Base-by-base conservation (phyloP, 2,113 vertebrate species). In the Melanerpes formicivorus region DNA sequence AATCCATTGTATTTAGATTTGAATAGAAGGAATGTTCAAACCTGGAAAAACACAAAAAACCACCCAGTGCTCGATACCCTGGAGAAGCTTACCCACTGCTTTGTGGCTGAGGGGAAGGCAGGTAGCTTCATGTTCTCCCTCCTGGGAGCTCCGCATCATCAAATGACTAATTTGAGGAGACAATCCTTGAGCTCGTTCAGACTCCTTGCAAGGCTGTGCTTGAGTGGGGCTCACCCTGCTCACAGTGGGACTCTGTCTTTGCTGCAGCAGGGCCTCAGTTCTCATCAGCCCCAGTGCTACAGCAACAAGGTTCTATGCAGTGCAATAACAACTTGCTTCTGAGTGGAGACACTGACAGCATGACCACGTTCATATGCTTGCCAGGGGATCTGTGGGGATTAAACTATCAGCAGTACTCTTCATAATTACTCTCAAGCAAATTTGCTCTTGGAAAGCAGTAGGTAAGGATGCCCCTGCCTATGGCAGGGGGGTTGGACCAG, bases 1-100 rank as follows among this genome's bases (percentile, higher is more conserved):
- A 94, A 5, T 87, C 73, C 76, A 96, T 96, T 96, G 90, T 96
- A 9, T 55, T 90, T 69, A 59, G 50, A 58, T 93, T 93, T 96
- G 77, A 93, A 91, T 92, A 59, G 76, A 86, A 86, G 46, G 72
- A 86, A 77, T 71, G 63, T 5, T 90, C 40, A 40, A 4, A 59
- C 74, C 27, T 50, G 17, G 84, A 86, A 73, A 40, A 40, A 40
- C 40, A 40, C 12, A 69, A 70, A 54, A 40, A 3, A 54, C 7
- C 3, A 54, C 7, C 6, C 11, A 4, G 7, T 52, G 40, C 37
- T 48, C 64, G 80, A 67, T 34, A 64, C 19, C 10, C 25, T 50
- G 34, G 32, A 60, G 89, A 44, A 79, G 21, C 23, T 72, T 50
- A 29, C 23, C 60, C 76, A 15, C 10, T 32, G 37, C 67, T 80